Evolutionary conservation across 35 echinoderm and acorn worm genomes (phyloP).

Genomic region (Chiridota heheva): DNA sequence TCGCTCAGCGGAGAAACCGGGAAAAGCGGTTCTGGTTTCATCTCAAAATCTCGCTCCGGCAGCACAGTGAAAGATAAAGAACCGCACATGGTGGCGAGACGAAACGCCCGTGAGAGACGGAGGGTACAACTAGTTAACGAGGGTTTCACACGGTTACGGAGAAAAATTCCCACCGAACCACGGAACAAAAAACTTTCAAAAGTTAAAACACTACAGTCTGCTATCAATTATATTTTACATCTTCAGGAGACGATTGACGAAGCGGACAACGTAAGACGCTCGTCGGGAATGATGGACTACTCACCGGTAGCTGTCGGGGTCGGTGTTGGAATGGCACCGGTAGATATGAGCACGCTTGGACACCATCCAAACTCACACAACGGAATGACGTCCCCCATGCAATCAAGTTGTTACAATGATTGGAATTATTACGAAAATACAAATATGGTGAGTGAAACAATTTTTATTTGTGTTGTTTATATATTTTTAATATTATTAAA

Average conservation of each 20-base stretch:
- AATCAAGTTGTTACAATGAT: neutral
- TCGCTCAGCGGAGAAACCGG: slow-evolving; percentile 5
- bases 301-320: slow-evolving; percentile 17
- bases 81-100: slow-evolving; percentile 80
- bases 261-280: slow-evolving; percentile 57
- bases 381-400: neutral
- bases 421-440: slow-evolving; percentile 46
- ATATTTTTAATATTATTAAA: too few relatives aligned
- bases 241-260: slow-evolving; percentile 85
- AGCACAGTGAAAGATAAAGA: slow-evolving; percentile 87
- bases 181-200: slow-evolving; percentile 98
- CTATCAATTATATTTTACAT: slow-evolving; percentile 98
- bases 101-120: slow-evolving; percentile 90
- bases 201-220: slow-evolving; percentile 92
- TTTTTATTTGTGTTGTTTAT: too few relatives aligned
- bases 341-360: neutral
- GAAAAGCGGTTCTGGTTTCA: neutral
- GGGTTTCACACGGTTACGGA: slow-evolving; percentile 79
- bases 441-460: slow-evolving; percentile 32
- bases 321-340: neutral
- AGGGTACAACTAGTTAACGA: slow-evolving; percentile 96
- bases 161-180: slow-evolving; percentile 94
- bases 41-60: neutral
- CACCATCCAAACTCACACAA: neutral
- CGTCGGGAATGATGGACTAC: slow-evolving; percentile 68